Conservation (phyloP, 2,113 vertebrate species). For the Eptatretus burgeri region DNA sequence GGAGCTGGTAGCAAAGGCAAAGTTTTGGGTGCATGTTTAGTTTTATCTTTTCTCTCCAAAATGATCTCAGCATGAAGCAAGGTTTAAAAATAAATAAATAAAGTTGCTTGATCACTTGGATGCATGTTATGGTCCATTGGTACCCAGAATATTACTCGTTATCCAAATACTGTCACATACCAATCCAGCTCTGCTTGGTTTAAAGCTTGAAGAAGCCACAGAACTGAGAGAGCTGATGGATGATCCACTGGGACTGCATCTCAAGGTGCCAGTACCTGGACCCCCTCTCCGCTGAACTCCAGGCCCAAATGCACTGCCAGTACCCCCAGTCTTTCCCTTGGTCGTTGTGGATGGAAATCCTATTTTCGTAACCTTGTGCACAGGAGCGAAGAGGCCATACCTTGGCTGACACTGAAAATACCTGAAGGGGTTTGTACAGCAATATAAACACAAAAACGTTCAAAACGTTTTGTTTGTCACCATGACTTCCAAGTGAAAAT, state of each 20-base stretch:
- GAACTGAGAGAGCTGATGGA: slow-evolving; percentile 89
- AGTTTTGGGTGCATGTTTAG: no score
- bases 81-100: no score
- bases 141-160: neutral
- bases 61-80: no score
- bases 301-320: neutral
- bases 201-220: slow-evolving; percentile 71
- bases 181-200: slow-evolving; percentile 76
- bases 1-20: no score
- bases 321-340: slow-evolving; percentile 35
- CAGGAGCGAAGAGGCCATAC: slow-evolving; percentile 84
- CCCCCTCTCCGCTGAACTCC: neutral
- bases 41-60: no score
- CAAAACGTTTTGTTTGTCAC: neutral
- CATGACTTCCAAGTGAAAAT: neutral
- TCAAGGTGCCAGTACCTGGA: slow-evolving; percentile 16
- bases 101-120: no score
- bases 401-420: slow-evolving; percentile 94
- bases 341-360: slow-evolving; percentile 85
- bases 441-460: neutral
- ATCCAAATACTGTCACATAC: slow-evolving; percentile 21
- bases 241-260: slow-evolving; percentile 68
- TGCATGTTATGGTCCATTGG: no score
- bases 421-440: slow-evolving; percentile 16
- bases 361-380: slow-evolving; percentile 86